phyloP scores from a whole-genome alignment of 2,797 vertebrate genomes.

The Garrulus glandarius region DNA sequence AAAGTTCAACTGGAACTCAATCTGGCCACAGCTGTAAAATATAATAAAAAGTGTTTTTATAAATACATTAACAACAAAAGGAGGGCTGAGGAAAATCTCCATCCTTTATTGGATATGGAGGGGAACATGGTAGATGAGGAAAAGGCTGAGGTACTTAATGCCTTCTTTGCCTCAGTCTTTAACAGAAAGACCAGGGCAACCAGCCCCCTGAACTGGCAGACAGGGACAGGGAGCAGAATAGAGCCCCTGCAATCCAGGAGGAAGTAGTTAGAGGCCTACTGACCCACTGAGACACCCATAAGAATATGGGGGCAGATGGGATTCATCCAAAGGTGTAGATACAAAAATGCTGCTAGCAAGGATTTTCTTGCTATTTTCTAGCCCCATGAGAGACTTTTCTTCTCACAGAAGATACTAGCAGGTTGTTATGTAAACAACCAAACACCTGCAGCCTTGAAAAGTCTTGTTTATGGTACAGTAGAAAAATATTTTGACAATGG shows the following conservation, averaged over 20 bases:
- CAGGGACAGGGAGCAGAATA: neutral
- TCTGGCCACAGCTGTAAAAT: neutral
- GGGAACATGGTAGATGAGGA: neutral
- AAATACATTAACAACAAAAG: neutral
- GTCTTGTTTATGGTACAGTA: no score
- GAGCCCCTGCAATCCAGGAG: neutral
- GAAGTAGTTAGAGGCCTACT: neutral
- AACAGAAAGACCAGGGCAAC: neutral
- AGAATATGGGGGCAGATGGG: no score
- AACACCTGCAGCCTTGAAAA: no score
- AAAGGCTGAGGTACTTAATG: neutral
- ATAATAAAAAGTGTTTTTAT: neutral
- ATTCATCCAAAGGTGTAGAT: neutral
- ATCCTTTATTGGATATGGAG: neutral
- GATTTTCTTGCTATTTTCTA: no score
- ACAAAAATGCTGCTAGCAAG: no score
- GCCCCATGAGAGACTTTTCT: no score
- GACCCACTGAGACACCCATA: neutral
- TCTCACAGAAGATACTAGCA: no score
- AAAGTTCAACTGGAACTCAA: neutral
- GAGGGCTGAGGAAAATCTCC: neutral
- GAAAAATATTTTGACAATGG: no score
- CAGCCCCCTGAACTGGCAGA: neutral
- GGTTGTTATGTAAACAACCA: no score
- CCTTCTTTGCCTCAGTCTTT: neutral